Evolutionary conservation across 2,113 vertebrate species (phyloP).

Genomic region (Bufo gargarizans): DNA sequence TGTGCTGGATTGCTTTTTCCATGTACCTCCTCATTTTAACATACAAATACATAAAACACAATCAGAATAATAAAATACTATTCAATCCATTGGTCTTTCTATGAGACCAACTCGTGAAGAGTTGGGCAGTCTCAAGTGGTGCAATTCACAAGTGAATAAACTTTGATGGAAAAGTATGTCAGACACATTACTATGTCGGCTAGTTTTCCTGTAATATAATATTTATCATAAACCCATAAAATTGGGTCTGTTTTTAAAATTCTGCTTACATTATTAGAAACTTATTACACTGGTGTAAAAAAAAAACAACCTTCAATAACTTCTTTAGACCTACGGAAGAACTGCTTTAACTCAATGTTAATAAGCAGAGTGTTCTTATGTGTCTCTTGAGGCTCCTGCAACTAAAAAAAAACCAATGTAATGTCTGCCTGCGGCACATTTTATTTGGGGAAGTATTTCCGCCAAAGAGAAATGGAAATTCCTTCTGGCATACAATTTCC

Average conservation of each 20-base stretch:
- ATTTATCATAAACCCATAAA: conserved; percentile 24
- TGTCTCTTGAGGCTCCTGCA: conserved; percentile 44
- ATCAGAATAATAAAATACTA: too few relatives aligned
- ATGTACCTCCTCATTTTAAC: background rate
- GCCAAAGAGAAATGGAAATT: conserved; percentile 54
- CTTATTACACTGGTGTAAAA: conserved; percentile 20
- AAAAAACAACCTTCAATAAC: conserved; percentile 7
- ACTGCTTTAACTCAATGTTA: conserved; percentile 37
- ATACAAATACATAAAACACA: background rate
- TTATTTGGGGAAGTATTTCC: conserved; percentile 52
- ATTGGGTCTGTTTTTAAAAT: conserved; percentile 29
- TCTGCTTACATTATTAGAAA: conserved; percentile 9
- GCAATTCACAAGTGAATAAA: conserved; percentile 10
- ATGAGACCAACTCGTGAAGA: background rate
- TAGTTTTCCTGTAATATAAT: background rate
- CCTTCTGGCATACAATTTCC: conserved; percentile 56
- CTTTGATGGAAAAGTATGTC: conserved; percentile 2
- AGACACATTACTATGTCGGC: conserved; percentile 11
- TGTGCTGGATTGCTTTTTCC: background rate
- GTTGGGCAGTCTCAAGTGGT: background rate
- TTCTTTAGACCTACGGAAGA: conserved; percentile 31
- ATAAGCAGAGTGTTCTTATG: conserved; percentile 43
- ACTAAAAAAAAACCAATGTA: conserved; percentile 45
- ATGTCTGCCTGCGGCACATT: conserved; percentile 54
- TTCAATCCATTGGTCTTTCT: background rate